Evolutionary conservation across 2,797 vertebrate genomes (phyloP), one percentile per base, ranked within the genome.

Genomic region (Pseudochaenichthys georgianus): DNA sequence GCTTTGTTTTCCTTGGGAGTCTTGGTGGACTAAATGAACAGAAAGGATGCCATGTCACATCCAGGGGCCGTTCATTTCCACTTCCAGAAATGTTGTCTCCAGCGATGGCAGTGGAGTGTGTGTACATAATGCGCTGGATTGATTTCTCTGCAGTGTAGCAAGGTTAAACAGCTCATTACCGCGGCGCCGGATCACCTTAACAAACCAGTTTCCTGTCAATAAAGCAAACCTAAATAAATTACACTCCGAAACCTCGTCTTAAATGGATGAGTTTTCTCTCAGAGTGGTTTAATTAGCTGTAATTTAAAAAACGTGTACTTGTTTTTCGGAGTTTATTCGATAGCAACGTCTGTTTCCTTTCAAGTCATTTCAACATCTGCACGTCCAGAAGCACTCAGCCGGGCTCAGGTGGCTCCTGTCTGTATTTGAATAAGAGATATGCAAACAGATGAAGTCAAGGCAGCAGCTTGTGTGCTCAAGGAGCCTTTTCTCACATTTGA

Each of bases 371-470:
- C 66, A 84, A 81, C 70, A 73, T 78, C 67, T 73, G 75, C 81
- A 78, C 42, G 42, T 86, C 73, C 69, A 86, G 73, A 51, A 82
- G 81, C 58, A 74, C 78, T 88, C 76, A 63, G 78, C 72, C 70
- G 51, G 68, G 75, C 88, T 89, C 82, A 91, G 85, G 86, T 91
- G 89, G 86, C 83, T 91, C 76, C 86, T 75, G 82, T 88, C 84
- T 83, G 81, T 85, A 90, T 92, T 89, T 90, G 85, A 90, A 87
- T 87, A 88, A 87, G 87, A 85, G 67, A 85, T 87, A 80, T 81
- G 87, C 88, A 91, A 92, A 93, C 89, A 92, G 85, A 88, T 83
- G 78, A 86, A 93, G 87, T 84, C 88, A 87, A 89, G 80, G 80
- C 79, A 83, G 81, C 82, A 77, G 86, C 79, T 71, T 89, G 88